phyloP scores from a whole-genome alignment of 2,888 invertebrate genomes.

The Parochlus steinenii region DNA sequence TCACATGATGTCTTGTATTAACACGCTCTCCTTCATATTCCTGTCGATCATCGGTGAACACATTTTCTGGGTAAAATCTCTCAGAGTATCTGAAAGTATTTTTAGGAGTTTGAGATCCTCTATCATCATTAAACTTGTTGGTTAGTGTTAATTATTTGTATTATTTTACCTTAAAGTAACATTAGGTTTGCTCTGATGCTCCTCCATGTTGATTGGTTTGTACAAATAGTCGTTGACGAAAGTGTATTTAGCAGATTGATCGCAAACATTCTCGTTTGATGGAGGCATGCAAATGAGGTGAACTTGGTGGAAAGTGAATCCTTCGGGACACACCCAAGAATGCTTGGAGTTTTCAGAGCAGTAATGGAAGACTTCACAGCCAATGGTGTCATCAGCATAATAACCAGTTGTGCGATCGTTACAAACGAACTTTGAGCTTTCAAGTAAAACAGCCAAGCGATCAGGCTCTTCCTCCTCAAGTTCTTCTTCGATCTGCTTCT shows the following conservation, averaged over 20 bases:
- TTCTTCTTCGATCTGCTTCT: slow-evolving; percentile 34
- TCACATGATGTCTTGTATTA: slow-evolving; percentile 24
- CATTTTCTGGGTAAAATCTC: slow-evolving; percentile 65
- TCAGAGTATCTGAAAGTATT: slow-evolving; percentile 62
- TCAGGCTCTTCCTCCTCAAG: slow-evolving; percentile 76
- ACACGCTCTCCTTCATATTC: slow-evolving; percentile 26
- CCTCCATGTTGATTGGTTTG: slow-evolving; percentile 70
- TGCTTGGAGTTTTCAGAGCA: slow-evolving; percentile 80
- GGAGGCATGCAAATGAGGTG: slow-evolving; percentile 90
- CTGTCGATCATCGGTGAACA: slow-evolving; percentile 45
- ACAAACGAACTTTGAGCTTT: slow-evolving; percentile 73
- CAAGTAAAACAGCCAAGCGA: slow-evolving; percentile 56
- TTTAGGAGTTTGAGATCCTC: not conserved
- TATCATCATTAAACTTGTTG: not conserved
- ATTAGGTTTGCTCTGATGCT: slow-evolving; percentile 64
- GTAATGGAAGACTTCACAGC: slow-evolving; percentile 86
- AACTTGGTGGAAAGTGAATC: slow-evolving; percentile 55
- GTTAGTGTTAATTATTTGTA: not conserved
- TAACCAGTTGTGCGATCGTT: slow-evolving; percentile 68
- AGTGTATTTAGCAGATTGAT: slow-evolving; percentile 75
- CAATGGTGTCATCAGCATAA: slow-evolving; percentile 76
- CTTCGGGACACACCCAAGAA: slow-evolving; percentile 87
- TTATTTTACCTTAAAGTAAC: slow-evolving; percentile 35
- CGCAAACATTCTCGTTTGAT: slow-evolving; percentile 73
- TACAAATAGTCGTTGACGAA: slow-evolving; percentile 87